These are phyloP conservation scores for Poecilus cupreus DNA, from an alignment of 2,888 invertebrate genomes.

Conservation along the genomic window DNA sequence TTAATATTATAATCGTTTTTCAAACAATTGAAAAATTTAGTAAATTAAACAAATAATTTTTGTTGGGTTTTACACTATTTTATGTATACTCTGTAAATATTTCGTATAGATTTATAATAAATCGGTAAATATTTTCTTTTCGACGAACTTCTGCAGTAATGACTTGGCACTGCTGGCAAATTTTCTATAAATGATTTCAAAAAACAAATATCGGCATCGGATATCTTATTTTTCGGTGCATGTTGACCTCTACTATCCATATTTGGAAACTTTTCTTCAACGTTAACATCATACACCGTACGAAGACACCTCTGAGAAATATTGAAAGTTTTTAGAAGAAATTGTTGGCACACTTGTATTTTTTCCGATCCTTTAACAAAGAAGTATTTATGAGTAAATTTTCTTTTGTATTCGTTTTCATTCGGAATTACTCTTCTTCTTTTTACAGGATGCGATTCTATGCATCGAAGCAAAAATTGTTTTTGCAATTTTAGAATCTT, in stretches of 20 bases:
- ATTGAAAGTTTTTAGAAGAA: background rate
- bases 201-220: background rate
- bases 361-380: background rate
- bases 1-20: background rate
- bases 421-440: background rate
- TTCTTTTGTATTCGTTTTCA: background rate
- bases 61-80: no score
- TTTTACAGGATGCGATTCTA: background rate
- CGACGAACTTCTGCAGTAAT: no score
- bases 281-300: background rate
- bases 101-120: no score
- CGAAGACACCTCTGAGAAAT: background rate
- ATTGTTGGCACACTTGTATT: background rate
- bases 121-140: no score
- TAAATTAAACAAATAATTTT: background rate
- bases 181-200: background rate
- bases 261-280: background rate
- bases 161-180: background rate
- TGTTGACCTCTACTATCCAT: background rate
- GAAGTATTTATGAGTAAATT: background rate
- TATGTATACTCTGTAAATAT: no score
- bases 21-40: background rate
- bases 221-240: background rate
- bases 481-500: background rate
- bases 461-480: background rate